Evolutionary conservation across 2,113 vertebrate species (phyloP).

Genomic region (Oreotrochilus melanogaster): DNA sequence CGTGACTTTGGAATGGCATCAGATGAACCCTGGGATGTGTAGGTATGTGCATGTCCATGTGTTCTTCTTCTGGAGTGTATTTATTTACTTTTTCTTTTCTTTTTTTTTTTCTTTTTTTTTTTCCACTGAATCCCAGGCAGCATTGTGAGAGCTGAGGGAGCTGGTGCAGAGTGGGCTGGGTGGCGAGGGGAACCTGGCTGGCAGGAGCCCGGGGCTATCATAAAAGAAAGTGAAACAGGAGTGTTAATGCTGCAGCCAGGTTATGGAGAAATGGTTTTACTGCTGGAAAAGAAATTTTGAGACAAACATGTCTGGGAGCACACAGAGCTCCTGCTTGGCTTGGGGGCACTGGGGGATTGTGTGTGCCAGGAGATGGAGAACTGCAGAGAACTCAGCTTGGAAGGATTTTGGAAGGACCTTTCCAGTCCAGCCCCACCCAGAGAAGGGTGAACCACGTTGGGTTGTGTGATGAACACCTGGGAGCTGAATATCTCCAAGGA

Average conservation of each 20-base stretch:
- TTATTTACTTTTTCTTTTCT: background rate
- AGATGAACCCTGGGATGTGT: rapidly evolving
- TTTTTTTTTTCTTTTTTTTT: background rate
- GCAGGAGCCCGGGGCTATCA: background rate
- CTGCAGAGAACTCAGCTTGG: background rate
- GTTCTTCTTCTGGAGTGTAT: conserved; percentile 3
- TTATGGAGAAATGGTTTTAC: background rate
- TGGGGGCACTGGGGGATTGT: background rate
- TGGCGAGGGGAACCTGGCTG: background rate
- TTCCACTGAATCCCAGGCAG: conserved; percentile 14
- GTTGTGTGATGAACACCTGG: background rate
- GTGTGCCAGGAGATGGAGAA: background rate
- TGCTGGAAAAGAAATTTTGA: background rate
- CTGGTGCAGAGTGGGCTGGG: background rate
- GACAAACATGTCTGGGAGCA: background rate
- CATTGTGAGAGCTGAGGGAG: background rate
- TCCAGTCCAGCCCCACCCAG: background rate
- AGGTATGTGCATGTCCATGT: background rate
- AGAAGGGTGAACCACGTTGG: background rate
- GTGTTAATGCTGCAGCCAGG: background rate
- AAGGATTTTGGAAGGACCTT: background rate
- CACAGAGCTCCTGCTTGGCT: background rate
- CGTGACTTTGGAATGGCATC: background rate
- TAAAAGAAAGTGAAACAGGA: background rate
- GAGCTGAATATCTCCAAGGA: background rate